Evolutionary conservation across 2,797 vertebrate genomes (phyloP).

Genomic region (Hydrophis major): DNA sequence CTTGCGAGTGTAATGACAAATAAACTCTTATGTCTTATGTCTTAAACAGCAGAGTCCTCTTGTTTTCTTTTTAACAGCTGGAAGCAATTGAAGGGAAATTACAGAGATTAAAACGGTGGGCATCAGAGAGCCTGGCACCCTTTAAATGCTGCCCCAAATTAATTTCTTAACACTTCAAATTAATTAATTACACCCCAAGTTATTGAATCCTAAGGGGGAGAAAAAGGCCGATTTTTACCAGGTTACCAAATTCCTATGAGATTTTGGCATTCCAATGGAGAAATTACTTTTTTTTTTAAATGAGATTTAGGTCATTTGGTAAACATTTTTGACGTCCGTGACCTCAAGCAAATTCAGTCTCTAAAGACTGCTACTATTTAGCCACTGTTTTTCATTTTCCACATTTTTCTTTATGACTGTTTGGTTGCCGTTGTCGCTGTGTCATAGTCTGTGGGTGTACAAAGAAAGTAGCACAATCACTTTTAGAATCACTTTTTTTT

Average conservation of each 20-base stretch:
- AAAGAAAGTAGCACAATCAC: neutral
- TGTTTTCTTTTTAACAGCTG: neutral
- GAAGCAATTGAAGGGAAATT: neutral
- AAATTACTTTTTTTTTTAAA: neutral
- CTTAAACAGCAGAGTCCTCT: neutral
- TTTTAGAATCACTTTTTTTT: neutral
- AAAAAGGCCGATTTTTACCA: neutral
- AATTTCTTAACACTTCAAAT: neutral
- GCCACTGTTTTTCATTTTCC: neutral
- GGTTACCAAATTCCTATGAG: neutral
- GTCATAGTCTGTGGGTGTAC: neutral
- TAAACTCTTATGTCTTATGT: too few species aligned
- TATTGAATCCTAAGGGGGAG: neutral
- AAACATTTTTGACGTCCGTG: neutral
- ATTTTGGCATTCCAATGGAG: neutral
- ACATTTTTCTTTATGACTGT: neutral
- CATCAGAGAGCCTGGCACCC: neutral
- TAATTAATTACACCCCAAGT: neutral
- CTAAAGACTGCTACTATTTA: neutral
- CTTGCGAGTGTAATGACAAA: too few species aligned
- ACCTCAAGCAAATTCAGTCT: neutral
- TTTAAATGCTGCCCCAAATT: neutral
- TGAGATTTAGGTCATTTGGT: neutral
- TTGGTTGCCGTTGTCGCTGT: neutral
- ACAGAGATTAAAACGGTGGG: neutral